Conservation (phyloP, 2,888 invertebrate genomes). For the Ischnura elegans region DNA sequence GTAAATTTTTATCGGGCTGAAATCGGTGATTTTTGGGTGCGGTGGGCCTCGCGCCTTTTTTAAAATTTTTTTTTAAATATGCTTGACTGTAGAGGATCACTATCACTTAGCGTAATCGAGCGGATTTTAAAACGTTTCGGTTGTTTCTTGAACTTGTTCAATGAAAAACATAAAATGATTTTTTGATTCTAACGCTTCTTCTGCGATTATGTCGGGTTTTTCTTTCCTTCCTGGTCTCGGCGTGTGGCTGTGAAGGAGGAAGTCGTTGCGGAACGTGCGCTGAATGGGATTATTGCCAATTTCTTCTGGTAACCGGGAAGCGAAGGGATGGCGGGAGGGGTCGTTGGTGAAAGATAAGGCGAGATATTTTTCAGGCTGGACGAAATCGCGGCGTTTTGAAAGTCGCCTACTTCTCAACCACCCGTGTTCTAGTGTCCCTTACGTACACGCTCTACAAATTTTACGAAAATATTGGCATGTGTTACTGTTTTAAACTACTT, state of each 20-base stretch:
- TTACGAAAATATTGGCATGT: too few relatives aligned
- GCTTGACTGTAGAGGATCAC: too few relatives aligned
- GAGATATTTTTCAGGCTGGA: background rate
- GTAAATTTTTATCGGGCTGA: too few relatives aligned
- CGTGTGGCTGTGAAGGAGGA: slow-evolving; percentile 43
- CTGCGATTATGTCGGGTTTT: background rate
- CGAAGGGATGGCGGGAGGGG: background rate
- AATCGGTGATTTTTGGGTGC: too few relatives aligned
- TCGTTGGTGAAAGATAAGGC: background rate
- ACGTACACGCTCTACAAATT: background rate
- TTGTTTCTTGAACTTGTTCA: too few relatives aligned
- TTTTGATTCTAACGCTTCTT: background rate
- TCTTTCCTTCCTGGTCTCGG: slow-evolving; percentile 31
- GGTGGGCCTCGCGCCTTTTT: too few relatives aligned
- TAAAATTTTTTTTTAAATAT: too few relatives aligned
- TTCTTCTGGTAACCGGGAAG: slow-evolving; percentile 17
- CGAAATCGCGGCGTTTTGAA: background rate
- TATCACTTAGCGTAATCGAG: too few relatives aligned
- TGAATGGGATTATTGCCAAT: slow-evolving; percentile 54
- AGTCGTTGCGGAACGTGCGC: slow-evolving; percentile 56
- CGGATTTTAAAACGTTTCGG: too few relatives aligned
- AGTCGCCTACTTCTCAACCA: background rate
- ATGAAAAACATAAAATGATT: too few relatives aligned
- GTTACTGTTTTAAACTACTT: too few relatives aligned
- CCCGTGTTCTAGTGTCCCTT: background rate